A percentile compares a stretch with the other conserved stretches of the same genome.
These are phyloP conservation scores for Eledona agricola DNA, from an alignment of 2,888 invertebrate genomes.

Conservation along the genomic window DNA sequence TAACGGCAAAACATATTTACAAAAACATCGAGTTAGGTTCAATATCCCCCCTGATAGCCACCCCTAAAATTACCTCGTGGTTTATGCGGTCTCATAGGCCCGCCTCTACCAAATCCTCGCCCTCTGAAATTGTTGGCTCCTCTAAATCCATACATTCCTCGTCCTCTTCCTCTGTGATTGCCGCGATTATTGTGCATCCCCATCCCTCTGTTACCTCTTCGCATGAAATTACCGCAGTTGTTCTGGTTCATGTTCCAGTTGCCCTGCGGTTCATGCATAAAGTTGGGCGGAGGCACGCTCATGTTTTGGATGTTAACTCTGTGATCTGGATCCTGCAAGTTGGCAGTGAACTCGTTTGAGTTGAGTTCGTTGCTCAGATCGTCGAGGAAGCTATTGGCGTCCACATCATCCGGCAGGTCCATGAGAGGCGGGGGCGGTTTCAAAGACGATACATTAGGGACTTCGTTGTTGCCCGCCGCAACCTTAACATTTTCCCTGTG, in stretches of 20 bases:
- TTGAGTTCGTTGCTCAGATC: slow-evolving; percentile 56
- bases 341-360: slow-evolving; percentile 43
- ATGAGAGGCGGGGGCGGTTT: slow-evolving; percentile 59
- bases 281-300: slow-evolving; percentile 37
- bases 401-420: slow-evolving; percentile 57
- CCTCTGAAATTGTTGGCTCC: slow-evolving; percentile 30
- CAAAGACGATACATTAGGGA: slow-evolving; percentile 14
- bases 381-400: slow-evolving; percentile 58
- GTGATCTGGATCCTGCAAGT: slow-evolving; percentile 18
- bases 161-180: slow-evolving; percentile 20
- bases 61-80: slow-evolving; percentile 50
- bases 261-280: slow-evolving; percentile 22
- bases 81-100: slow-evolving; percentile 40
- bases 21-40: slow-evolving; percentile 45
- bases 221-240: slow-evolving; percentile 17
- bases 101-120: slow-evolving; percentile 36
- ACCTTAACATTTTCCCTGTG: slow-evolving; percentile 35
- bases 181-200: slow-evolving; percentile 9
- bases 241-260: slow-evolving; percentile 25
- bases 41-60: slow-evolving; percentile 56
- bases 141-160: slow-evolving; percentile 20
- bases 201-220: slow-evolving; percentile 32
- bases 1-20: slow-evolving; percentile 8
- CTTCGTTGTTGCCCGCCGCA: slow-evolving; percentile 28
- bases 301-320: slow-evolving; percentile 15